Evolutionary conservation across 2,113 vertebrate genomes (phyloP).

Genomic region (Lamprotornis superbus): DNA sequence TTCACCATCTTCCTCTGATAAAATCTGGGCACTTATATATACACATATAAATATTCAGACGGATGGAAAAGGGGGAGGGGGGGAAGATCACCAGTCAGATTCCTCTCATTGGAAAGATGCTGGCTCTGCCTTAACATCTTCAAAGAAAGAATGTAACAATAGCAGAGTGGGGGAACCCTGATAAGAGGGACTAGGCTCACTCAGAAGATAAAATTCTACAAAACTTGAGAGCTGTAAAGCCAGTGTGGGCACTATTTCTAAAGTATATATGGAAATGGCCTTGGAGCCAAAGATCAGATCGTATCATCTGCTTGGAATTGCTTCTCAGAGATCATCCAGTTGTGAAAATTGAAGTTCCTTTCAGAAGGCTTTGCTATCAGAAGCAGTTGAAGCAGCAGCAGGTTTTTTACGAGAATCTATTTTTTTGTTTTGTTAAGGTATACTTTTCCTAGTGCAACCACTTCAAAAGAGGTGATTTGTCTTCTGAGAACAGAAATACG

Average conservation of each 20-base stretch:
- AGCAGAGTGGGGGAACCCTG: conserved; percentile 44
- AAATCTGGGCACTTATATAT: not conserved
- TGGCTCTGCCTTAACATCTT: conserved; percentile 53
- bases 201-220: conserved; percentile 65
- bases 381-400: not conserved
- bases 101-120: not conserved
- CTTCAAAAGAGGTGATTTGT: not conserved
- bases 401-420: not conserved
- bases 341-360: not conserved
- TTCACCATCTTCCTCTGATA: not conserved
- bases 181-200: conserved; percentile 38
- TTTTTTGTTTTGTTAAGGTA: not conserved
- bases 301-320: conserved; percentile 31
- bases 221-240: conserved; percentile 59
- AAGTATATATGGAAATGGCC: conserved; percentile 37
- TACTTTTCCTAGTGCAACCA: not conserved
- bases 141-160: conserved; percentile 61
- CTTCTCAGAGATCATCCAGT: conserved; percentile 2
- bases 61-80: not conserved
- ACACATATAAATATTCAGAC: not conserved
- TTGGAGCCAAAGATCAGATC: conserved; percentile 57
- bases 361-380: not conserved
- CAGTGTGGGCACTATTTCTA: conserved; percentile 54
- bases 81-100: not conserved
- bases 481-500: not conserved